Base-by-base conservation (phyloP, 1,140 invertebrate species). In the Drosophila nasuta region DNA sequence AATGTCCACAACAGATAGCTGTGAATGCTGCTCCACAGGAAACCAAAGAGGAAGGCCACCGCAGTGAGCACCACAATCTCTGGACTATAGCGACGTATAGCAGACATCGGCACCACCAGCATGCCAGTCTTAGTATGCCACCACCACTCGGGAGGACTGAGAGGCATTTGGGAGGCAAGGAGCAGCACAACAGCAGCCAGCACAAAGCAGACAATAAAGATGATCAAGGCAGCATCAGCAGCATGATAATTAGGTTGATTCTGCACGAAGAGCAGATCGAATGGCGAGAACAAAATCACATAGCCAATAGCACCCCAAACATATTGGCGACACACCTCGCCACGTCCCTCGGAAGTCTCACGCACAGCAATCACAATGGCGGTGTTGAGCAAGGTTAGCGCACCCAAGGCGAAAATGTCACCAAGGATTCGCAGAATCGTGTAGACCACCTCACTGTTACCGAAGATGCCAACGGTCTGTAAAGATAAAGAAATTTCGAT, bases 71-170 rank as follows among this genome's bases (percentile, higher is more conserved):
- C 94, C 6, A 94, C 94, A 10, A 95, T 96, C 89, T 97, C 96
- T 5, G 95, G 94, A 11, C 95, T 95, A 76, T 96, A 96, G 41
- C 95, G 94, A 11, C 95, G 94, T n/a, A 96, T 94, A 5, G 95
- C 94, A 52, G 94, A 96, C 95, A 96, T 95, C 5, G 96, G 96
- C 67, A 96, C 90, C 4, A 96, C 95, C 33, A 96, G 82, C 93
- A 95, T 95, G 11, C 96, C 96, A n/a, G 95, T 95, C 80, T 95
- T 94, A 1, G 96, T 96, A 78, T 96, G 96, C 96, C 96, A 96
- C 95, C 96, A 96, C 95, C 96, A 96, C 88, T 96, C 96, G 2
- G 96, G 96, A 3, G 96, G 96, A 79, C 95, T 95, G 4, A 96
- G 91, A 1, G 96, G 96, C 95, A 96, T 96, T 46, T 94, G 93